phyloP scores from a whole-genome alignment of 2,113 vertebrate genomes.

The Galbula dea region DNA sequence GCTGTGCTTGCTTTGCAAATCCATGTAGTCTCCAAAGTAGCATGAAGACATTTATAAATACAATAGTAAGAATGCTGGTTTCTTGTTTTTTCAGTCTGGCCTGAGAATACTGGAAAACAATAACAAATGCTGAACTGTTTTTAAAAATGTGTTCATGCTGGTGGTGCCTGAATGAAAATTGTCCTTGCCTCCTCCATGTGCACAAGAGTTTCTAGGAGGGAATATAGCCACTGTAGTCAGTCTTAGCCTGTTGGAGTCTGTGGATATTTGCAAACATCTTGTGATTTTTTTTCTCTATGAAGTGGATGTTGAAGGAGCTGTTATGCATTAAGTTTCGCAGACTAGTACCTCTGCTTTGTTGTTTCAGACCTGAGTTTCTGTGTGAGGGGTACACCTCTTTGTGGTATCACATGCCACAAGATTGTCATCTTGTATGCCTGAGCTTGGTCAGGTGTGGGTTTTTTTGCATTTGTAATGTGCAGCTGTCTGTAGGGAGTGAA shows the following conservation, averaged over 20 bases:
- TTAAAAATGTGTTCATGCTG: background rate
- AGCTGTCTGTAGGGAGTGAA: background rate
- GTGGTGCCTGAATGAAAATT: background rate
- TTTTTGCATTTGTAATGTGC: background rate
- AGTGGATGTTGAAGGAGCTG: background rate
- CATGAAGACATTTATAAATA: background rate
- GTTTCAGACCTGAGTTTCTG: background rate
- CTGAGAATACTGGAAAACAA: background rate
- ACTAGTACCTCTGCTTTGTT: background rate
- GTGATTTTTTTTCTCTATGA: background rate
- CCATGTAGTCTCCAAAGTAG: background rate
- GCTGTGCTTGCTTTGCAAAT: background rate
- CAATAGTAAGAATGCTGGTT: background rate
- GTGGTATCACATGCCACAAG: fast-evolving
- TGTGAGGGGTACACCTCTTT: background rate
- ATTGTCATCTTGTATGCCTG: background rate
- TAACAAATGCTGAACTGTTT: background rate
- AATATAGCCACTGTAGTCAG: background rate
- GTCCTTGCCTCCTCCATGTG: background rate
- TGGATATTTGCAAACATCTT: background rate
- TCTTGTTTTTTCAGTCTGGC: background rate
- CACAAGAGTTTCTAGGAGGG: background rate
- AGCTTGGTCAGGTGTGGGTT: background rate
- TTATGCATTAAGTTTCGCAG: background rate
- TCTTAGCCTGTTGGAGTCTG: background rate